A percentile compares a stretch with the other conserved stretches of the same genome.
These are phyloP conservation scores for Andrena flavipes DNA, from an alignment of 2,888 invertebrate species.

Conservation along the genomic window DNA sequence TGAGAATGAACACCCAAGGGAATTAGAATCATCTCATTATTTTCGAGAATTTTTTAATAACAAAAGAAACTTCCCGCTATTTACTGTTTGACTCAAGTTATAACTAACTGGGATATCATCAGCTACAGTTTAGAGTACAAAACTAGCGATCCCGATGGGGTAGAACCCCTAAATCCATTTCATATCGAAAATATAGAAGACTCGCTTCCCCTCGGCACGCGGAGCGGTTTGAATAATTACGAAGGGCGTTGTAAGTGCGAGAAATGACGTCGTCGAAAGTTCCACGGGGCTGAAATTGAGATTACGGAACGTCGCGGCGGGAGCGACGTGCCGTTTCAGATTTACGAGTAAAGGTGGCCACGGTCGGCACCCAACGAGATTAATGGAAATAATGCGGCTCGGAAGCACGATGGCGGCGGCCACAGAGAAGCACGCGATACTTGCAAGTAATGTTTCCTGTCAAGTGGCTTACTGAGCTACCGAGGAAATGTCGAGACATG, in stretches of 20 bases:
- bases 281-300: conserved; percentile 1
- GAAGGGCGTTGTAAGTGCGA: neutral
- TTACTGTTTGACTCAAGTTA: no score
- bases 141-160: neutral
- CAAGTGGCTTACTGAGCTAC: conserved; percentile 17
- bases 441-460: conserved; percentile 34
- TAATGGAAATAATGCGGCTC: conserved; percentile 43
- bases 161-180: neutral
- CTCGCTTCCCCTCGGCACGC: neutral
- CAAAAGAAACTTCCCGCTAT: no score
- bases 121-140: neutral
- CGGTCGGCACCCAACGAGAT: conserved; percentile 29
- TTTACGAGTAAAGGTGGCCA: conserved; percentile 24
- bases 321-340: conserved; percentile 4
- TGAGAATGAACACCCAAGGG: no score
- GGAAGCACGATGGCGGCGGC: neutral
- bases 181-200: neutral
- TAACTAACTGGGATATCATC: no score
- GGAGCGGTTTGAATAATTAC: neutral
- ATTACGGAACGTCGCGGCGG: conserved; percentile 6
- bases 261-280: neutral
- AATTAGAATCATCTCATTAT: no score
- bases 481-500: conserved; percentile 5
- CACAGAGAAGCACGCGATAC: conserved; percentile 27
- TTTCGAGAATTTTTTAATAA: no score